phyloP scores from a whole-genome alignment of 2,113 vertebrate species.

The Piaya cayana region DNA sequence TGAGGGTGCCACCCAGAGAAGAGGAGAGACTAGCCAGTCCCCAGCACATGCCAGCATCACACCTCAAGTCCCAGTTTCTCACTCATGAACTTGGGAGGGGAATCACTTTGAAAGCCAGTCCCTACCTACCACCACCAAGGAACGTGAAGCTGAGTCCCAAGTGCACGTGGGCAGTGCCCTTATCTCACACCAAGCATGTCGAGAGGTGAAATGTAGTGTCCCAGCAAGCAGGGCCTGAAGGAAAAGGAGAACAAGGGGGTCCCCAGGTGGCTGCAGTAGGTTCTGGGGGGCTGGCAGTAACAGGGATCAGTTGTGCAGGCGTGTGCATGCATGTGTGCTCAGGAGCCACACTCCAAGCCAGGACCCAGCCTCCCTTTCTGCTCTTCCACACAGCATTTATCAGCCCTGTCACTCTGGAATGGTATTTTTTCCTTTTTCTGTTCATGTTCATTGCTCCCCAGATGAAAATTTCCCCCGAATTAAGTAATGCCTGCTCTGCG shows the following conservation, averaged over 20 bases:
- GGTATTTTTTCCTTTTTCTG: not conserved
- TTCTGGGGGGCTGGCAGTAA: not conserved
- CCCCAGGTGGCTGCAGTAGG: not conserved
- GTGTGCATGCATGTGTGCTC: accelerated
- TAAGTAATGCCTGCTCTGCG: not conserved
- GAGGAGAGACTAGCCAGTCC: not conserved
- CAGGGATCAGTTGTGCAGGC: not conserved
- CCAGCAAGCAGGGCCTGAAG: not conserved
- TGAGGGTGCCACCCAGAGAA: not conserved
- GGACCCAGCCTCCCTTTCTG: not conserved
- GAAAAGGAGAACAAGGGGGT: not conserved
- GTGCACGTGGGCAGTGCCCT: accelerated
- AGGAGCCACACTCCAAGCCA: not conserved
- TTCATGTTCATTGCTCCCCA: slow-evolving; percentile 4
- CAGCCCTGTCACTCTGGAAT: slow-evolving; percentile 29
- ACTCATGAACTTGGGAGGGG: accelerated
- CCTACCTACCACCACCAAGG: not conserved
- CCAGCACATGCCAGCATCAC: accelerated
- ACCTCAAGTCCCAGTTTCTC: not conserved
- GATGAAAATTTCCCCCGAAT: not conserved
- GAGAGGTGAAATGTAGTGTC: not conserved
- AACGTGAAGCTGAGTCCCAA: not conserved
- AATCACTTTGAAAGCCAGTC: not conserved
- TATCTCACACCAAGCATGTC: accelerated
- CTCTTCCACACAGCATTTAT: not conserved